Evolutionary conservation across 2,113 vertebrate genomes (phyloP).

Genomic region (Carassius auratus): DNA sequence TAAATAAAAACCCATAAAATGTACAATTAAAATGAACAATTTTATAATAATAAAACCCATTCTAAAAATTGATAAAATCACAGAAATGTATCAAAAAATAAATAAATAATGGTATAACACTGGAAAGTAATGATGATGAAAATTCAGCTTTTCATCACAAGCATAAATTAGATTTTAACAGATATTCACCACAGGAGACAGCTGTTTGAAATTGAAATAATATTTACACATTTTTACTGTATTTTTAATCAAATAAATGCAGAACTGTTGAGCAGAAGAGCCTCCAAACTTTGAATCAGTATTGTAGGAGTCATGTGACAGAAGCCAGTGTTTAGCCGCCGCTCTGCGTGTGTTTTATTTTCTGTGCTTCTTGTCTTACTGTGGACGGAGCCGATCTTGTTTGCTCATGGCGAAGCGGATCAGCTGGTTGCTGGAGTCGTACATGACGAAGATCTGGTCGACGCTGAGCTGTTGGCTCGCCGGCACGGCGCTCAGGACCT

Average conservation of each 20-base stretch:
- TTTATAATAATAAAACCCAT: too few species aligned
- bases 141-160: background rate
- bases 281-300: too few species aligned
- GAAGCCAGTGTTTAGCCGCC: too few species aligned
- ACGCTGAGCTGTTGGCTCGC: slow-evolving; percentile 78
- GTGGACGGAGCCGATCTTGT: slow-evolving; percentile 85
- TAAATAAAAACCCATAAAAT: background rate
- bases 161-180: background rate
- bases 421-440: slow-evolving; percentile 82
- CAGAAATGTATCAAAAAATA: background rate
- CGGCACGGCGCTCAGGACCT: slow-evolving; percentile 42
- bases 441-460: slow-evolving; percentile 91
- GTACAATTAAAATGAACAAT: background rate
- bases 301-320: too few species aligned
- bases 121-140: background rate
- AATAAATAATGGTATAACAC: background rate
- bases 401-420: slow-evolving; percentile 91
- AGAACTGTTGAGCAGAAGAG: background rate
- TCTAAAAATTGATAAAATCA: too few species aligned
- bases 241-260: background rate
- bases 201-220: background rate
- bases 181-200: background rate
- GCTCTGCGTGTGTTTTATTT: too few species aligned
- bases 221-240: background rate
- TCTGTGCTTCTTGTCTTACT: slow-evolving; percentile 68